Conservation (phyloP, 2,113 vertebrate species). For the Gnathonemus echidnorhynchus region DNA sequence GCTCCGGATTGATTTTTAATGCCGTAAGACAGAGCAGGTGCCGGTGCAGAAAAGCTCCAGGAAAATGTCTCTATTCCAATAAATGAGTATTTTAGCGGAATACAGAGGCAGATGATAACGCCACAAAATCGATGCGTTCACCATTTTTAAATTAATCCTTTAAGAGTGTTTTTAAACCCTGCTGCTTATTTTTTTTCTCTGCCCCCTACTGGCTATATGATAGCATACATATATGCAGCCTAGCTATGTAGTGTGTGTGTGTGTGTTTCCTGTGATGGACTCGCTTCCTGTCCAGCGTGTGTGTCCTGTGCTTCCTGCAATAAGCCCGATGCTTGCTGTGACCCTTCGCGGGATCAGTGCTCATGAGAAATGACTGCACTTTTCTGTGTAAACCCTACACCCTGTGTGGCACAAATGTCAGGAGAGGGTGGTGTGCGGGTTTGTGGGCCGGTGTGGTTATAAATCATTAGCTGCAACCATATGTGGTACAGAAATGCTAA, state of each 20-base stretch:
- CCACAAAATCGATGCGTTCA: neutral
- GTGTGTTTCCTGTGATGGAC: neutral
- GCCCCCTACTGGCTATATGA: neutral
- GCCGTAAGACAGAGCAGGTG: conserved; percentile 14
- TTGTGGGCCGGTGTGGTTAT: neutral
- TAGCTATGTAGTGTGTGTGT: neutral
- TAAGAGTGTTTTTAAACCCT: neutral
- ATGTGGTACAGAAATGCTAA: neutral
- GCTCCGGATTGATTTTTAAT: conserved; percentile 35
- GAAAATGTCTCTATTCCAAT: neutral
- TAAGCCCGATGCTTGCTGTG: neutral
- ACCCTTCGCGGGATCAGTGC: neutral
- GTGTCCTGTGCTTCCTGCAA: neutral
- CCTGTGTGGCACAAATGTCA: neutral
- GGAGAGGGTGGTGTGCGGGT: neutral
- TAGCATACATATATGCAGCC: neutral
- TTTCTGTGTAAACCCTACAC: neutral
- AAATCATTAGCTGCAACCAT: neutral
- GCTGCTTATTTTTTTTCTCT: neutral
- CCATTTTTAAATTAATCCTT: neutral
- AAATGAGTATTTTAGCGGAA: neutral
- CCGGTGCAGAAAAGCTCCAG: neutral
- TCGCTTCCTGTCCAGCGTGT: neutral
- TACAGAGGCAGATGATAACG: neutral
- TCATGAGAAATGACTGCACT: neutral